Conservation (phyloP, 2,888 invertebrate genomes). For the Orgyia antiqua region DNA sequence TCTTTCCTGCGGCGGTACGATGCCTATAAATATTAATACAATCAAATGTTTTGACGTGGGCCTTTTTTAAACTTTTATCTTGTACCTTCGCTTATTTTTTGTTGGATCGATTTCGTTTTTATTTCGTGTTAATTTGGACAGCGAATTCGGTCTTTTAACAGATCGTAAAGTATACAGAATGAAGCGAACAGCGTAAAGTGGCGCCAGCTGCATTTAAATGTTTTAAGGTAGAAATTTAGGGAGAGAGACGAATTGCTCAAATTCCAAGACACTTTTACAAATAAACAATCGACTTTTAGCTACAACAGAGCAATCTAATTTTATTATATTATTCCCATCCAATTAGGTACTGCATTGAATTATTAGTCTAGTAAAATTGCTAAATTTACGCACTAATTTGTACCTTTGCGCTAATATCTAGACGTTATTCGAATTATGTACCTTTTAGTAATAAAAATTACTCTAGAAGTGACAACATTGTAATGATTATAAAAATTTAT, state of each 20-base stretch:
- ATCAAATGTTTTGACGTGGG: constrained; percentile 78
- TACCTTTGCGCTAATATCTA: no score
- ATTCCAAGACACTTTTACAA: no score
- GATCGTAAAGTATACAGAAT: constrained; percentile 72
- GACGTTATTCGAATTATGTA: no score
- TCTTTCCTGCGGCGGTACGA: constrained; percentile 71
- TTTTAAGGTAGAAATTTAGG: constrained; percentile 22
- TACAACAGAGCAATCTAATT: no score
- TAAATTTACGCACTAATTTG: no score
- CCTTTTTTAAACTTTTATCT: constrained; percentile 77
- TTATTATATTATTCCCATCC: no score
- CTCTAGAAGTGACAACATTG: constrained; percentile 30
- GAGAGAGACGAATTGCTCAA: background rate
- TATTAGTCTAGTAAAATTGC: no score
- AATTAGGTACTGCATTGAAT: no score
- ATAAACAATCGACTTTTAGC: no score
- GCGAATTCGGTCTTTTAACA: constrained; percentile 77
- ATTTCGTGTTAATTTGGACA: constrained; percentile 78
- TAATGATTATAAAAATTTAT: constrained; percentile 30
- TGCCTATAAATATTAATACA: constrained; percentile 78
- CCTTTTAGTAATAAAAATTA: constrained; percentile 23
- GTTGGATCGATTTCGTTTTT: constrained; percentile 71
- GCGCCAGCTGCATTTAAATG: constrained; percentile 60
- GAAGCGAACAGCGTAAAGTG: constrained; percentile 32
- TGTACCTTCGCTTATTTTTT: constrained; percentile 73